phyloP scores from a whole-genome alignment of 2,888 invertebrate species.

The Drosophila anceps region DNA sequence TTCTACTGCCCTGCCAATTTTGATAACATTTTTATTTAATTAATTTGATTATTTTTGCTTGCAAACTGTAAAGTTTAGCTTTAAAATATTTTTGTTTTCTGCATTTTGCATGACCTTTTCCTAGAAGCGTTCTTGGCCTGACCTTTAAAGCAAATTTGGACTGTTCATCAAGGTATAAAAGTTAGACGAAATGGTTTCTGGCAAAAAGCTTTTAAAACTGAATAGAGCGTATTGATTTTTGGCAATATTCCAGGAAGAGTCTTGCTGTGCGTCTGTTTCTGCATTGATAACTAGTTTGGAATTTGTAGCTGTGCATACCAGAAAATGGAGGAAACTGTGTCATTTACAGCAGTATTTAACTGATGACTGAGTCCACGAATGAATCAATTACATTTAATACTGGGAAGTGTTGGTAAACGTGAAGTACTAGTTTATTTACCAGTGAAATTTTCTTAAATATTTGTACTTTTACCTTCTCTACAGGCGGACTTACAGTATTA shows the following conservation, averaged over 20 bases:
- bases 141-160: background rate
- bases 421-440: too few species aligned
- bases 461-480: too few species aligned
- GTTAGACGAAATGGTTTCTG: background rate
- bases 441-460: too few species aligned
- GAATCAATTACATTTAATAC: background rate
- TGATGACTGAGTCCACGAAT: background rate
- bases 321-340: background rate
- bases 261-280: background rate
- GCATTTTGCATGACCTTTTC: background rate
- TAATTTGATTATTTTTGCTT: background rate
- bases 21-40: background rate
- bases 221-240: background rate
- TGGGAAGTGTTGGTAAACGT: background rate
- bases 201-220: background rate
- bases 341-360: background rate
- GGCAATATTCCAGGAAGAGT: background rate
- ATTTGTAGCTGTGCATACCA: background rate
- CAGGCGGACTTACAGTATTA: too few species aligned
- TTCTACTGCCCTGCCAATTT: background rate
- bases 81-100: background rate
- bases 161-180: background rate
- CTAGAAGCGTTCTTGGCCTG: background rate
- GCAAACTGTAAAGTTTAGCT: background rate
- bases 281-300: too few species aligned